These are phyloP conservation scores for Oligia strigilis DNA, from an alignment of 2,888 invertebrate genomes.

Conservation along the genomic window DNA sequence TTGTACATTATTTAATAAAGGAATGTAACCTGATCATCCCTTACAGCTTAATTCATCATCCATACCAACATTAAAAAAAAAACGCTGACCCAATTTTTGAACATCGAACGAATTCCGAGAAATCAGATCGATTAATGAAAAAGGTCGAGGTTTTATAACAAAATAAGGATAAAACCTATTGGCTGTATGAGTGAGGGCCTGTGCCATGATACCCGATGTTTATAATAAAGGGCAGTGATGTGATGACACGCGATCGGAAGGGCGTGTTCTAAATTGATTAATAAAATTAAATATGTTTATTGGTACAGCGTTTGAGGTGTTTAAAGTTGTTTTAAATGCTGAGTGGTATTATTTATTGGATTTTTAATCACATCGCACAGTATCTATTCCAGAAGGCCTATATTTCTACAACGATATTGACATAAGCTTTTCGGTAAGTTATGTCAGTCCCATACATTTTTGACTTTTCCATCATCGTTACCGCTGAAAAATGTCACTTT, in stretches of 20 bases:
- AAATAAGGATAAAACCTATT: constrained; percentile 59
- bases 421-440: background rate
- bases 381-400: background rate
- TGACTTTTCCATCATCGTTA: background rate
- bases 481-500: background rate
- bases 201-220: constrained; percentile 69
- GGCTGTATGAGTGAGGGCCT: constrained; percentile 57
- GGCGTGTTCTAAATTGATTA: constrained; percentile 77
- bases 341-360: background rate
- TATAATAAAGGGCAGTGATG: constrained; percentile 73
- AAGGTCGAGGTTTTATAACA: constrained; percentile 57
- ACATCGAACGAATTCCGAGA: constrained; percentile 56
- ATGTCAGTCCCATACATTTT: background rate
- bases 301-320: background rate
- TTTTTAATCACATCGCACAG: background rate
- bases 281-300: constrained; percentile 51
- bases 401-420: background rate
- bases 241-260: constrained; percentile 76
- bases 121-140: constrained; percentile 59
- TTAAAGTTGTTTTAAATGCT: background rate
- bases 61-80: constrained; percentile 27
- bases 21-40: constrained; percentile 36
- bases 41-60: constrained; percentile 31
- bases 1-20: background rate
- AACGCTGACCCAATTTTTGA: constrained; percentile 54